Conservation (phyloP, 2,797 vertebrate species). For the Todus mexicanus region DNA sequence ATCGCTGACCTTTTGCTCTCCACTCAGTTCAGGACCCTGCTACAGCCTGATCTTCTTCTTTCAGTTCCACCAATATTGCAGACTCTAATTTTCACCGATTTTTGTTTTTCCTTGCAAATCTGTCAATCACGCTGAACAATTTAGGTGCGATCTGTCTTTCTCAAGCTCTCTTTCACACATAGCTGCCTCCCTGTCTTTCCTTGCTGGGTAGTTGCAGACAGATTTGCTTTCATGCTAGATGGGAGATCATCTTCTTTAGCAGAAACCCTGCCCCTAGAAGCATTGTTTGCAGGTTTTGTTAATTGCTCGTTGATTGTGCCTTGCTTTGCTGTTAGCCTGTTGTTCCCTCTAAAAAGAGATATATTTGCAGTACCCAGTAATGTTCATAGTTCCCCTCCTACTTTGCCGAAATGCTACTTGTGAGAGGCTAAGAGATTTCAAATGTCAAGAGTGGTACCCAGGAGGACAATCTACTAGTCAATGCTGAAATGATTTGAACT, state of each 20-base stretch:
- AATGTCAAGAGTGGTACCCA: conserved; percentile 55
- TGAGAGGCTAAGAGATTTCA: conserved; percentile 42
- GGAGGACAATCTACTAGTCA: conserved; percentile 59
- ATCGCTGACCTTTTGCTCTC: background rate
- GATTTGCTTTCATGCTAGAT: background rate
- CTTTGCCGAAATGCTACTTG: conserved; percentile 6
- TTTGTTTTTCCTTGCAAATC: background rate
- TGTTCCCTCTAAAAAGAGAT: background rate
- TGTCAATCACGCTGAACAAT: background rate
- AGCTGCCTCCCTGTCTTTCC: background rate
- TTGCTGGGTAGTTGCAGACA: background rate
- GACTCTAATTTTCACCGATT: background rate
- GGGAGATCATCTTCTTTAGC: background rate
- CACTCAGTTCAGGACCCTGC: background rate
- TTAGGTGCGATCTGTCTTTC: background rate
- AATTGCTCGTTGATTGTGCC: background rate
- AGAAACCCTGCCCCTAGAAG: background rate
- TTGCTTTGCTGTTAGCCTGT: background rate
- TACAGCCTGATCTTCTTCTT: background rate
- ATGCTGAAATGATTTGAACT: conserved; percentile 63
- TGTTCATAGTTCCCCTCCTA: background rate
- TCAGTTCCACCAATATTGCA: background rate
- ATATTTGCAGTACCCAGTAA: background rate
- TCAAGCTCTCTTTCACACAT: background rate
- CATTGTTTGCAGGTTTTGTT: background rate